Evolutionary conservation across 2,113 vertebrate species (phyloP).

Genomic region (Peucedramus taeniatus): DNA sequence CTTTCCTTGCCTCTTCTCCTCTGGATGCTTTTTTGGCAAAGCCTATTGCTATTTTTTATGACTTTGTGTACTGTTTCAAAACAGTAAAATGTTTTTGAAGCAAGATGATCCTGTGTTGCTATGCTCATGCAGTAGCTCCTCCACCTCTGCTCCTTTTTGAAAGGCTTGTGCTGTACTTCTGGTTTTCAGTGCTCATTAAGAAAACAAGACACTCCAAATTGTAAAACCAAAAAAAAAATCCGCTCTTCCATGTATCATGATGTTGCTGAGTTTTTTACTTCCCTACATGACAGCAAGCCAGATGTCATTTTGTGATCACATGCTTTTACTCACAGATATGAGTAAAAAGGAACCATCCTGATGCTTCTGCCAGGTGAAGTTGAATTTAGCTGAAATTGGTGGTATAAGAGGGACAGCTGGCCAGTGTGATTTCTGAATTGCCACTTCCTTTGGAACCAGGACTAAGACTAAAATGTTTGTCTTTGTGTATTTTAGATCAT

Average conservation of each 20-base stretch:
- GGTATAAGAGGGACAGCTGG: not conserved
- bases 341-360: not conserved
- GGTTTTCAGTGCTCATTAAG: constrained; percentile 1
- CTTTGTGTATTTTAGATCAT: not conserved
- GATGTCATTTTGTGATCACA: not conserved
- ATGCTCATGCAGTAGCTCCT: constrained; percentile 24
- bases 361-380: not conserved
- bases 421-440: not conserved
- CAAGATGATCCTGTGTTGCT: constrained; percentile 45
- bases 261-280: not conserved
- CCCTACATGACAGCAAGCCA: not conserved
- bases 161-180: not conserved
- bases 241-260: not conserved
- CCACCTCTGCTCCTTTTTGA: constrained; percentile 1
- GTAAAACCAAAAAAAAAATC: not conserved
- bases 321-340: not conserved
- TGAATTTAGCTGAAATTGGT: not conserved
- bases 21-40: constrained; percentile 56
- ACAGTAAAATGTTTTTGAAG: constrained; percentile 62
- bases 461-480: not conserved
- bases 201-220: not conserved
- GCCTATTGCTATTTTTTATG: constrained; percentile 61
- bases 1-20: constrained; percentile 64
- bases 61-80: constrained; percentile 67
- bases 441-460: not conserved